These are phyloP conservation scores for Beroe ovata DNA, from an alignment of 37 sponge, comb jelly and placozoan species.

Conservation along the genomic window DNA sequence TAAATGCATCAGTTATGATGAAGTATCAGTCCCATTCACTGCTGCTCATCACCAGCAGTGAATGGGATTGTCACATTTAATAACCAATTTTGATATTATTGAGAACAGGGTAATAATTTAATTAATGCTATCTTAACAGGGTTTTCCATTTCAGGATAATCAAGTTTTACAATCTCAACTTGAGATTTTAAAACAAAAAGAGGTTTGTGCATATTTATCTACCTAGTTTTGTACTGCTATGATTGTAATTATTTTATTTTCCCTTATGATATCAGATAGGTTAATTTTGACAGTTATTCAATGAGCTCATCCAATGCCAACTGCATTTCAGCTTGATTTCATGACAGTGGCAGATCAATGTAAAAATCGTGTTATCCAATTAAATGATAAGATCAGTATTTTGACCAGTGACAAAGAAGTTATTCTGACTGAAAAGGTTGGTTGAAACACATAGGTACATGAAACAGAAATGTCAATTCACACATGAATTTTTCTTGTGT, in stretches of 20 bases:
- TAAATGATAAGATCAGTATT: constrained; percentile 39
- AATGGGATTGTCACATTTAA: too few species aligned
- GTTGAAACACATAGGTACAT: too few species aligned
- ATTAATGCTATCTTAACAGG: not conserved
- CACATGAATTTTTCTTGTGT: too few species aligned
- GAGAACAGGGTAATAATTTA: not conserved
- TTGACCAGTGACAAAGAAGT: constrained; percentile 55
- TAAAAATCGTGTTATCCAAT: constrained; percentile 40
- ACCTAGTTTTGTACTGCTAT: not conserved
- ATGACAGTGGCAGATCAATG: constrained; percentile 4
- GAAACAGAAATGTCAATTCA: too few species aligned
- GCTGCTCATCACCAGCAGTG: too few species aligned
- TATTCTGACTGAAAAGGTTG: constrained; percentile 47
- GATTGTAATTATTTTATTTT: too few species aligned
- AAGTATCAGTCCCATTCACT: too few species aligned
- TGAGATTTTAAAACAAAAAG: constrained; percentile 7
- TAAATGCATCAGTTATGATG: too few species aligned
- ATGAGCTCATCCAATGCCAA: not conserved
- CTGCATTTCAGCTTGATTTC: constrained; percentile 26
- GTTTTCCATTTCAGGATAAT: constrained; percentile 15
- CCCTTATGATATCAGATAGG: too few species aligned
- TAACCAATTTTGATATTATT: not conserved
- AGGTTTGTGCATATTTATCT: not conserved
- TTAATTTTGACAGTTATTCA: not conserved
- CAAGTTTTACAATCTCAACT: not conserved